These are phyloP conservation scores for Drosophila asahinai DNA, from an alignment of 1,140 invertebrate genomes.

Conservation along the genomic window DNA sequence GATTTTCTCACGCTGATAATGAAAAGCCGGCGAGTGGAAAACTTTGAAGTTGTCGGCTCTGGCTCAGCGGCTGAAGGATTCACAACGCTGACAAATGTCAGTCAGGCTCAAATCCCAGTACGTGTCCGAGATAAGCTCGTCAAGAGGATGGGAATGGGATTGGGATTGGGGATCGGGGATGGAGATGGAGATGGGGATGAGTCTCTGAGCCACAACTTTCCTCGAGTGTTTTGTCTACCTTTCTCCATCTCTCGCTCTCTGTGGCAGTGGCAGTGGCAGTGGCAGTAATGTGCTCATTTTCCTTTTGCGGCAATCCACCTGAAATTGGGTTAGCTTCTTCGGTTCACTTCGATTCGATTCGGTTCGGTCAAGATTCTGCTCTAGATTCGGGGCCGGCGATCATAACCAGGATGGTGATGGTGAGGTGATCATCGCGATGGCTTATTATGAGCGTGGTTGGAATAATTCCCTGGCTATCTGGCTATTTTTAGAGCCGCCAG, in stretches of 20 bases:
- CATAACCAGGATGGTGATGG: slow-evolving; percentile 46
- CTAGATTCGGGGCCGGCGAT: slow-evolving; percentile 51
- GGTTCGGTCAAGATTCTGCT: slow-evolving; percentile 69
- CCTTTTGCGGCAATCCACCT: slow-evolving; percentile 62
- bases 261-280: neutral
- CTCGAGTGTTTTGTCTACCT: slow-evolving; percentile 5
- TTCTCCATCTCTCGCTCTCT: slow-evolving; percentile 26
- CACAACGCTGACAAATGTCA: slow-evolving; percentile 74
- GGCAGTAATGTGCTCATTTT: slow-evolving; percentile 80
- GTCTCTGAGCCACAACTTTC: slow-evolving; percentile 48
- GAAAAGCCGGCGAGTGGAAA: slow-evolving; percentile 38
- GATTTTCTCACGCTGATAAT: slow-evolving; percentile 79
- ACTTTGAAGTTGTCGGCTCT: slow-evolving; percentile 51
- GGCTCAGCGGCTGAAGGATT: slow-evolving; percentile 64
- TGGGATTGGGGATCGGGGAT: slow-evolving; percentile 8
- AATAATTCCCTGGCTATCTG: slow-evolving; percentile 25
- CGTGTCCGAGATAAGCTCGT: slow-evolving; percentile 72
- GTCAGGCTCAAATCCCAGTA: slow-evolving; percentile 73
- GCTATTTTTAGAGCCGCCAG: slow-evolving; percentile 73
- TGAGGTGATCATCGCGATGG: slow-evolving; percentile 31
- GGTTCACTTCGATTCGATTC: slow-evolving; percentile 19
- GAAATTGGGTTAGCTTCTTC: slow-evolving; percentile 73
- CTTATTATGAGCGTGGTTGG: slow-evolving; percentile 33
- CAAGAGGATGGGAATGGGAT: slow-evolving; percentile 20
- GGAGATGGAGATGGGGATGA: slow-evolving; percentile 23